A percentile compares a stretch with the other conserved stretches of the same genome.
Conservation (phyloP, 2,888 invertebrate genomes). For the Cyclophora albipunctata region DNA sequence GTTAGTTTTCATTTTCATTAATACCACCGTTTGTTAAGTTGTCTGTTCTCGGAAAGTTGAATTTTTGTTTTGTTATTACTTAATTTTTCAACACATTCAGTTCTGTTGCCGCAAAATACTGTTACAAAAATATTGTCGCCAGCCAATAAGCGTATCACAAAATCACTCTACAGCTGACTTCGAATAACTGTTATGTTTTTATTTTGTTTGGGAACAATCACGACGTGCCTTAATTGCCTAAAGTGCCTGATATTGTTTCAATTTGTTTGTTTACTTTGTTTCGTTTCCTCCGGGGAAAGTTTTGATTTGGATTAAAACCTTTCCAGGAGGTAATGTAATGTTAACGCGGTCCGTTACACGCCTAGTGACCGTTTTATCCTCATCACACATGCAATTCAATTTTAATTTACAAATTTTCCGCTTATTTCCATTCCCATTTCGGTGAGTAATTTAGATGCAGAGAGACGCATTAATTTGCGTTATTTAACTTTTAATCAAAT, state of each 20-base stretch:
- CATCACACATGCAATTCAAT: constrained; percentile 10
- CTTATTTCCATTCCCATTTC: constrained; percentile 10
- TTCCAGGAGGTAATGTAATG: constrained; percentile 29
- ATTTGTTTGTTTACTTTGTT: constrained; percentile 23
- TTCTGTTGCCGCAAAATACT: not conserved
- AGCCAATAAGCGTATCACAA: too few species aligned
- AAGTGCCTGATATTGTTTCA: constrained; percentile 50
- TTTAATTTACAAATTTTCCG: constrained; percentile 13
- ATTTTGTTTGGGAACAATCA: constrained; percentile 32
- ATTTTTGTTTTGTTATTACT: constrained; percentile 31
- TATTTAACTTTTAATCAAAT: constrained; percentile 22
- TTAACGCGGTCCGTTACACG: constrained; percentile 14
- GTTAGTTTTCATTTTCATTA: constrained; percentile 6
- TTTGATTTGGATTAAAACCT: constrained; percentile 31
- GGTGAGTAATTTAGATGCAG: constrained; percentile 9
- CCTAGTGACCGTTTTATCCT: constrained; percentile 45
- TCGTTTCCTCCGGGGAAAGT: constrained; percentile 31
- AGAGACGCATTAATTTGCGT: constrained; percentile 17
- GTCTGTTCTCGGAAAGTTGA: constrained; percentile 22
- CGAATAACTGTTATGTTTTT: constrained; percentile 7
- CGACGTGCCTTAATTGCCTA: constrained; percentile 57
- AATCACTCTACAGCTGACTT: not conserved
- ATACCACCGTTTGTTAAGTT: constrained; percentile 21
- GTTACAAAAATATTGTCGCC: too few species aligned
- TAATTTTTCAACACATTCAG: not conserved